Base-by-base conservation (phyloP, 2,888 invertebrate species). In the Aspidapion aeneum region DNA sequence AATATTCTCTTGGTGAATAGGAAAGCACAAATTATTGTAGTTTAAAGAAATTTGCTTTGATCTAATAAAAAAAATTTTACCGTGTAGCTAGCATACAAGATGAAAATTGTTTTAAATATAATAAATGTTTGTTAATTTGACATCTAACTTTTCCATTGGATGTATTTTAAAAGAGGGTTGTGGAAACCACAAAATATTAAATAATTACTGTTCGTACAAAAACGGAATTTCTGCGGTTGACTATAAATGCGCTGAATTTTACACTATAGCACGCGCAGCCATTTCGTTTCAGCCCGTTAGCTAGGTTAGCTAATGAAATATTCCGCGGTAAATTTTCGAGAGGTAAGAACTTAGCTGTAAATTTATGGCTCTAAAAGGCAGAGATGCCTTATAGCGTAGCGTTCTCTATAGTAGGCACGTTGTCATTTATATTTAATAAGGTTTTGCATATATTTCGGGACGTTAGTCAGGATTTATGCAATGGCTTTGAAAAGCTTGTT, bases 301-400 rank as follows among this genome's bases (percentile, higher is more conserved):
- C 5, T 19, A n/a, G 52, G n/a, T n/a, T 52, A 35, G 52, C 17
- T 52, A n/a, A 52, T 19, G 52, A 52, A 52, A 52, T 52, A 52
- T 52, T 52, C 17, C 52, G 52, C 19, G 19, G 17, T 52, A 52
- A 19, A 52, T 52, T 52, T 52, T 35, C 3, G 35, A 35, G 35
- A 35, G 35, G 35, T 35, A 35, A 35, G 35, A 35, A 35, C 35
- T 35, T 52, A 52, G 52, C 52, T 52, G 3, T 19, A n/a, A 52
- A 52, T 52, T 52, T 52, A 52, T 19, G 7, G 52, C 52, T n/a
- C 52, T 18, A 52, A 52, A 52, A 35, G 35, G 35, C 35, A 35
- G 35, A 35, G 5, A 35, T 12, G 12, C 5, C 35, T 12, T 35
- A n/a, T n/a, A n/a, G n/a, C n/a, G n/a, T 35, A 35, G 35, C 3